Evolutionary conservation across 2,888 invertebrate species (phyloP), one percentile per base, ranked within the genome.

Genomic region (Magallana nippona): DNA sequence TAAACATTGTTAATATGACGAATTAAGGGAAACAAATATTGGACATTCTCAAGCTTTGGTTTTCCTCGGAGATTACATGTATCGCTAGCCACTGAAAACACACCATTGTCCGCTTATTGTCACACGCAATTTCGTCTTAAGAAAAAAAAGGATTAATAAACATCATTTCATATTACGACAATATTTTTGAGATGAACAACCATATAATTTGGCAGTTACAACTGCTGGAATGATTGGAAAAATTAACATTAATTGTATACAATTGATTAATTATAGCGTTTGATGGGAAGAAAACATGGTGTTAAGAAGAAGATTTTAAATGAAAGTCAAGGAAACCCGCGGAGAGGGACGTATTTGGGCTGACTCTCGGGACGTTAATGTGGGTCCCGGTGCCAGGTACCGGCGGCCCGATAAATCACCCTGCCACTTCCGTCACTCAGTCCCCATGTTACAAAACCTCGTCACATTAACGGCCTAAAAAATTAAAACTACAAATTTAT

Each of bases 351-450:
- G 5, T 22, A 15, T 71, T 71, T 32, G 11, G 71, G 71, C 22
- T 17, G 17, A 71, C 15, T 71, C 32, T 71, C 15, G 19, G 71
- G 71, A 71, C 71, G 32, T 71, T 71, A 27, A 71, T 71, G 71
- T 71, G 71, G 71, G 71, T 71, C 71, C 27, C 27, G 71, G 71
- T 71, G 71, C 71, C 71, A 71, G 71, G 71, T 13, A 71, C 71
- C 15, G 32, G 32, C 71, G 32, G 71, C 13, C 71, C 71, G 71
- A 71, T 71, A 71, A 71, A 71, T 71, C 71, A 71, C 32, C 71
- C 8, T 71, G 71, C 5, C 71, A 71, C 71, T 71, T 71, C 71
- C 71, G 22, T 27, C 27, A 22, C 27, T 71, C 32, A 22, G 15
- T 15, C 32, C 32, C 71, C 32, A 32, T 27, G 71, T 71, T 71